These are phyloP conservation scores for Linyphia triangularis DNA, from an alignment of 2,888 invertebrate genomes.

Conservation along the genomic window DNA sequence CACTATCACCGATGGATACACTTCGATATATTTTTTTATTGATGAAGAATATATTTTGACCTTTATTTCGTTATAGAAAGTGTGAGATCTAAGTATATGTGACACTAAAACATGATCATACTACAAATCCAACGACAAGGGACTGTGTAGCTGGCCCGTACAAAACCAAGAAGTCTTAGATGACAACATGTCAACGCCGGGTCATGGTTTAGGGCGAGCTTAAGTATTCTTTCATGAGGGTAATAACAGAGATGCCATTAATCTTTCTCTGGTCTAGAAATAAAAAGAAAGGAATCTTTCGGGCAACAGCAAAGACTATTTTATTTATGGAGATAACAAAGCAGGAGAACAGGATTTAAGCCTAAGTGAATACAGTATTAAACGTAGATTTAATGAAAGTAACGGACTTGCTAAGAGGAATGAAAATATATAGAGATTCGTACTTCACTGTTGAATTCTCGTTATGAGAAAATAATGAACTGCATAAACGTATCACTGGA, in stretches of 20 bases:
- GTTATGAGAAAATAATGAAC: background rate
- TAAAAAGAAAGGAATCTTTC: constrained; percentile 11
- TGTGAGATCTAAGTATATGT: background rate
- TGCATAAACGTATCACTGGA: background rate
- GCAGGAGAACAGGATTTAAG: background rate
- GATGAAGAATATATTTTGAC: background rate
- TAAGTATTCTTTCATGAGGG: constrained; percentile 51
- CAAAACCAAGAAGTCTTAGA: background rate
- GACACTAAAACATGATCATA: constrained; percentile 33
- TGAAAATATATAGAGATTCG: background rate
- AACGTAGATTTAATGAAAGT: background rate
- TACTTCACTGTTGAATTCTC: background rate
- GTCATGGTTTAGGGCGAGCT: constrained; percentile 44
- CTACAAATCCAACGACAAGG: background rate
- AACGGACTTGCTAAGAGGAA: background rate
- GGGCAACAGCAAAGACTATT: background rate
- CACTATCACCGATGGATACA: too few relatives aligned
- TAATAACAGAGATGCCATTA: constrained; percentile 47
- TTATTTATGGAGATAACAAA: constrained; percentile 18
- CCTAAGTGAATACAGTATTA: constrained; percentile 1
- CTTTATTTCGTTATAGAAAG: background rate
- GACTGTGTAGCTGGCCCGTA: background rate
- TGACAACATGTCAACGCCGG: constrained; percentile 42
- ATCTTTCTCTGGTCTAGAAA: constrained; percentile 6
- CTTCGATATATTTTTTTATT: too few relatives aligned